Evolutionary conservation across 2,888 invertebrate genomes (phyloP), one percentile per base, ranked within the genome.

Genomic region (Habroteleia sp.): DNA sequence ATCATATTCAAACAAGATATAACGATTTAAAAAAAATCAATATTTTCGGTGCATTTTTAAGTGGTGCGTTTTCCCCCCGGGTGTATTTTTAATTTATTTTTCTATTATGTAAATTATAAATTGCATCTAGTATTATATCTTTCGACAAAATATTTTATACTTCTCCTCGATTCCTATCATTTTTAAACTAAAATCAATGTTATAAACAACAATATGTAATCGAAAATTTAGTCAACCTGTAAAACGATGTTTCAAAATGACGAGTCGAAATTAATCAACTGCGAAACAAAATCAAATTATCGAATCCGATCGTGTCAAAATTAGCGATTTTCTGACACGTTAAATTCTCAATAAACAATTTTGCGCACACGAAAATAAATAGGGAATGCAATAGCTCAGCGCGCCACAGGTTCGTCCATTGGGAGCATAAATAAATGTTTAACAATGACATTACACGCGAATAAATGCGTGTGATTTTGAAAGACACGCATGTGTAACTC

Each of bases 351-450:
- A 2, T 56, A 44, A 58, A 44, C 23, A 35, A 27, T 58, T 58
- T 58, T 35, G 16, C 46, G 37, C 14, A 16, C 2, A 23, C 11
- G 58, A 58, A 37, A 37, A 60, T 58, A 60, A 60, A 60, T 46
- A 60, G 16, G 46, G 46, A 44, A 58, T 35, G 3, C 44, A 44
- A 58, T 58, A 44, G 35, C 37, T 7, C 27, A 8, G 8, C n/a
- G 3, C 17, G 8, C 16, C 17, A 8, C 25, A 20, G 0, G 27
- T 25, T 3, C 27, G 20, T 35, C 25, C 44, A 10, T 17, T 8
- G 44, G 25, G 17, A 37, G 5, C 11, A 11, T 8, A 37, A 60
- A 58, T 44, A 35, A 58, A 58, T 44, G 44, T 58, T 42, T n/a
- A 42, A 42, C 56, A 33, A 58, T 14, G 42, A 33, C 41, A 20